Conservation (phyloP, 2,888 invertebrate species). For the Macaria liturata region DNA sequence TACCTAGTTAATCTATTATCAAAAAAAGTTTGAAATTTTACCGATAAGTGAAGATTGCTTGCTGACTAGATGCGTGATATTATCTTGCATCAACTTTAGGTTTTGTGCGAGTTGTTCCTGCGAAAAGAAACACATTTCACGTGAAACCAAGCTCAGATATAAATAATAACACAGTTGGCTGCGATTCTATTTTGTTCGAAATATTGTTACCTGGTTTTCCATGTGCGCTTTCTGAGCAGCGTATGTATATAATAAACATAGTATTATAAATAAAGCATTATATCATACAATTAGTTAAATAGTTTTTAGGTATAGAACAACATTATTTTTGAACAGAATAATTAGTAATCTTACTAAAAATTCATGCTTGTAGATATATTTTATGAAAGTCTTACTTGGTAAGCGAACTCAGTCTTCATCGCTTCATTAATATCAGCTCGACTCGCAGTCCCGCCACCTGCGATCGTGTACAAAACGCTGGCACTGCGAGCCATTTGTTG, state of each 20-base stretch:
- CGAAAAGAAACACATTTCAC: slow-evolving; percentile 25
- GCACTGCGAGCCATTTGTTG: slow-evolving; percentile 79
- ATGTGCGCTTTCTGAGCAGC: slow-evolving; percentile 29
- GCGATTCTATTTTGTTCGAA: no score
- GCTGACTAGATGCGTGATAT: slow-evolving; percentile 64
- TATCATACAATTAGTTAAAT: no score
- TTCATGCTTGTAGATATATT: no score
- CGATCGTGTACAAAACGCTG: slow-evolving; percentile 70
- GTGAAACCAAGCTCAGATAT: no score
- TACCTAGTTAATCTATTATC: no score
- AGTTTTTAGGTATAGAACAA: no score
- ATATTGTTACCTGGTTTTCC: slow-evolving; percentile 24
- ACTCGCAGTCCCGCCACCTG: slow-evolving; percentile 62
- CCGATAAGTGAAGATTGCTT: slow-evolving; percentile 75
- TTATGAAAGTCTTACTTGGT: slow-evolving; percentile 53
- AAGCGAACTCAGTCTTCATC: slow-evolving; percentile 74
- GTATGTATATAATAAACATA: slow-evolving; percentile 15
- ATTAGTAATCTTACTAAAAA: no score
- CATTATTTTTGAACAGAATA: no score
- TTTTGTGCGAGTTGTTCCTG: slow-evolving; percentile 74
- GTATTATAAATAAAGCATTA: not conserved
- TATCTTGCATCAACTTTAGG: slow-evolving; percentile 69
- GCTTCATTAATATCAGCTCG: slow-evolving; percentile 67
- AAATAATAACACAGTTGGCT: no score
- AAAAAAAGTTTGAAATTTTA: slow-evolving; percentile 27